Percentiles rank a stretch among this genome's conserved stretches.
These are phyloP conservation scores for Eledona agricola DNA, from an alignment of 2,888 invertebrate species.

Conservation along the genomic window DNA sequence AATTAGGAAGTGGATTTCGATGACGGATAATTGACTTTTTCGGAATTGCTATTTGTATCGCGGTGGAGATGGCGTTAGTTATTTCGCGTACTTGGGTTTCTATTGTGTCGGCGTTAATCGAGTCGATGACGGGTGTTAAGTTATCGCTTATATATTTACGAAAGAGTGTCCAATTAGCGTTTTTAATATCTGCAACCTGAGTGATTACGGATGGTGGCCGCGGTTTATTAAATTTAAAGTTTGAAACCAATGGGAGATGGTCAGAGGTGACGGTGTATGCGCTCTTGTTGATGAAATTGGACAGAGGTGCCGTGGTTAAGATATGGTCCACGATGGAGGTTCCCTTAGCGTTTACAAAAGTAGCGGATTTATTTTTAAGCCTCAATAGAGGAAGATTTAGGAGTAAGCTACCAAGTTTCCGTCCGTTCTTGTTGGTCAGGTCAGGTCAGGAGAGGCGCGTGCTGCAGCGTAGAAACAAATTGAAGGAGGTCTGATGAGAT, in stretches of 20 bases:
- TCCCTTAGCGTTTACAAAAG: constrained; percentile 8
- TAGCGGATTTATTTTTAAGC: constrained; percentile 3
- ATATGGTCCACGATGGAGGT: constrained; percentile 24
- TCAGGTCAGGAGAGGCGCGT: no score
- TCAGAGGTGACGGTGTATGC: constrained; percentile 24
- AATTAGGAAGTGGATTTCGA: neutral
- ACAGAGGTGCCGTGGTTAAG: constrained; percentile 4
- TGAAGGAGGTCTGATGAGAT: no score
- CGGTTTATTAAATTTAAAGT: neutral
- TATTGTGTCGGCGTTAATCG: constrained; percentile 2
- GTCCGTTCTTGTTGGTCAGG: no score
- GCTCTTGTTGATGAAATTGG: neutral
- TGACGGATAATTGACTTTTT: constrained; percentile 1
- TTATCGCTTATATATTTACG: no score
- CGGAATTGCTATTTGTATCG: neutral
- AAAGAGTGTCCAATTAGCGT: constrained; percentile 14
- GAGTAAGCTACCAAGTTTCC: no score
- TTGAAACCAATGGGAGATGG: constrained; percentile 10
- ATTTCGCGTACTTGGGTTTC: constrained; percentile 1
- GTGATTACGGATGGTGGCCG: neutral
- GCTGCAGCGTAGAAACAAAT: no score
- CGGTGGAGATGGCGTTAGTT: neutral
- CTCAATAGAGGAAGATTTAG: no score
- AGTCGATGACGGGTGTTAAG: no score
- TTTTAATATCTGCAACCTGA: constrained; percentile 1